A percentile compares a stretch with the other conserved stretches of the same genome.
Evolutionary conservation across 2,113 vertebrate species (phyloP).

Genomic region (Tachysurus fulvidraco): DNA sequence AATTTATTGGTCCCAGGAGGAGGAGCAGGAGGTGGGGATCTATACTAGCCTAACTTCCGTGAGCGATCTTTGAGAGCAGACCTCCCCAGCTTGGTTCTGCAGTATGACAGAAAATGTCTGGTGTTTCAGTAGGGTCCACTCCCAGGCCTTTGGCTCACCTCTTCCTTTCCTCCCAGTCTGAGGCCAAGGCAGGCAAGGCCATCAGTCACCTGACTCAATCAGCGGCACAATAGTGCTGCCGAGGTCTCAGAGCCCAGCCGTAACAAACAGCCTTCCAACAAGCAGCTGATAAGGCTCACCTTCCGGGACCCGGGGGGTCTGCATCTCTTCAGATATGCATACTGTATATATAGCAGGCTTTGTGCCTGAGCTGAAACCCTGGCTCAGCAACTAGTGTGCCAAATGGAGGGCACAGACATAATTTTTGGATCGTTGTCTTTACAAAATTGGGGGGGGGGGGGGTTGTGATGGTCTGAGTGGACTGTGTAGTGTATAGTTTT

Average conservation of each 20-base stretch:
- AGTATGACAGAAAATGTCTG: constrained; percentile 55
- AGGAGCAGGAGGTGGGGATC: constrained; percentile 68
- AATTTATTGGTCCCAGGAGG: constrained; percentile 75
- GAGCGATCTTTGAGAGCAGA: constrained; percentile 50
- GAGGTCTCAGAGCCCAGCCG: constrained; percentile 66
- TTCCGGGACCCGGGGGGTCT: constrained; percentile 69
- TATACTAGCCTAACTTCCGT: constrained; percentile 72
- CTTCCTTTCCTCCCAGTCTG: constrained; percentile 69
- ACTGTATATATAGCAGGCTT: constrained; percentile 48
- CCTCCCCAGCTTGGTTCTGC: constrained; percentile 47
- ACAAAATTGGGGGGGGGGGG: background rate
- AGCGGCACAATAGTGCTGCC: constrained; percentile 73
- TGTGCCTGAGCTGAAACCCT: constrained; percentile 30
- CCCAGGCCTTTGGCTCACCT: constrained; percentile 65
- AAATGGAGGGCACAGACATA: constrained; percentile 17
- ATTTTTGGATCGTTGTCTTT: constrained; percentile 15
- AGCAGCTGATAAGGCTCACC: constrained; percentile 76
- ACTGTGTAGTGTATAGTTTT: background rate
- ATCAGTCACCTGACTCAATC: constrained; percentile 75
- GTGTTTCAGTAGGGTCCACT: constrained; percentile 48
- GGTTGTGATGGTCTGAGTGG: background rate
- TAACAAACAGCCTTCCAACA: constrained; percentile 64
- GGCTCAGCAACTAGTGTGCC: constrained; percentile 36
- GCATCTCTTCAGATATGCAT: constrained; percentile 58
- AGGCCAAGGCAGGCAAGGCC: constrained; percentile 64